A percentile compares a stretch with the other conserved stretches of the same genome.
phyloP scores from a whole-genome alignment of 1,140 invertebrate species.

The Meloidogyne floridensis region DNA sequence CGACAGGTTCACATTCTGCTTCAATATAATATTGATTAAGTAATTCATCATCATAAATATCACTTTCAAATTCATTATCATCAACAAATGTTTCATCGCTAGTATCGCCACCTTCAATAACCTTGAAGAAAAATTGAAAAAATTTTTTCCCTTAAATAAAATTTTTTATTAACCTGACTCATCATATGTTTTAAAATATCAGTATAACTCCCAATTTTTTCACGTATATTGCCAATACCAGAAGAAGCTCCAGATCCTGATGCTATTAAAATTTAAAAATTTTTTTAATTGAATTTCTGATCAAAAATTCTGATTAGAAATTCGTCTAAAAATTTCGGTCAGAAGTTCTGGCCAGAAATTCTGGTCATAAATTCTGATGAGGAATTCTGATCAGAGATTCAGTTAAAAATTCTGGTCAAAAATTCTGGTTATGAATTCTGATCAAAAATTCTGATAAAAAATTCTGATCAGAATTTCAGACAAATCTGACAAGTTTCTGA shows the following conservation, averaged over 20 bases:
- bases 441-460: no score
- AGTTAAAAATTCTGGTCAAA: no score
- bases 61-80: slow-evolving; percentile 41
- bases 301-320: no score
- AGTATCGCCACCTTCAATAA: slow-evolving; percentile 20
- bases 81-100: slow-evolving; percentile 26
- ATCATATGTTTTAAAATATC: slow-evolving; percentile 50
- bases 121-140: slow-evolving; percentile 13
- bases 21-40: slow-evolving; percentile 24
- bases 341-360: no score
- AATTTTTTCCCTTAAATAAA: neutral
- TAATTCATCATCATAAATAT: slow-evolving; percentile 51
- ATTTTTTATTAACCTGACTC: slow-evolving; percentile 38
- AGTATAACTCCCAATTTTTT: slow-evolving; percentile 44
- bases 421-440: no score
- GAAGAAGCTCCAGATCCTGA: neutral
- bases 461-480: no score
- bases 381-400: no score
- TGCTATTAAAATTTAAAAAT: neutral
- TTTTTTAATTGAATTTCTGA: no score
- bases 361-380: no score
- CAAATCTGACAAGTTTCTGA: no score
- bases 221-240: slow-evolving; percentile 28
- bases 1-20: neutral
- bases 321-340: no score